Evolutionary conservation across 2,888 invertebrate species (phyloP).

Genomic region (Acanthococcus lagerstroemiae): DNA sequence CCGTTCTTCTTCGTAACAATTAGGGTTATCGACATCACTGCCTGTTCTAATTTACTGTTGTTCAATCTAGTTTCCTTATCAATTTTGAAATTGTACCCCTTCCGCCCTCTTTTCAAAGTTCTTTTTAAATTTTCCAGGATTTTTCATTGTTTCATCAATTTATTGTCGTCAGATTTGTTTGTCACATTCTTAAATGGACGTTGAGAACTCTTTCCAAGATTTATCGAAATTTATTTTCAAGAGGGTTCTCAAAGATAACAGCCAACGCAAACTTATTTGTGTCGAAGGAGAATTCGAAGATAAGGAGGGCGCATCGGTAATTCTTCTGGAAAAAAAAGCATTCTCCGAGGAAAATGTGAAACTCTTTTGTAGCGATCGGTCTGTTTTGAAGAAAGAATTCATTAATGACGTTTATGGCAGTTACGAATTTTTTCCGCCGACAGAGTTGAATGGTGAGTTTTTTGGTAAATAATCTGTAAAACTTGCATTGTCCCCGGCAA

Average conservation of each 20-base stretch:
- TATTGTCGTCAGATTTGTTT: no score
- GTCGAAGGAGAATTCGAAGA: slow-evolving; percentile 56
- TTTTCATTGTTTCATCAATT: no score
- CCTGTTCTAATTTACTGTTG: no score
- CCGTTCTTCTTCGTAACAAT: no score
- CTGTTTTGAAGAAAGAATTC: slow-evolving; percentile 53
- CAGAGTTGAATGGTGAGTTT: slow-evolving; percentile 54
- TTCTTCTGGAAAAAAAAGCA: slow-evolving; percentile 71
- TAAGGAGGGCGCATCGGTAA: slow-evolving; percentile 54
- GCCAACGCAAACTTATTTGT: slow-evolving; percentile 59
- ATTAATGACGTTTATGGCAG: slow-evolving; percentile 78
- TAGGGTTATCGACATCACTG: no score
- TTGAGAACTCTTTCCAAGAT: slow-evolving; percentile 38
- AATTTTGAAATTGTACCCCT: no score
- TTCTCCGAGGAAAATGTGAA: slow-evolving; percentile 57
- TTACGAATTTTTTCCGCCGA: slow-evolving; percentile 50
- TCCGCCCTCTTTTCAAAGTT: no score
- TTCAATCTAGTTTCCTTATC: no score
- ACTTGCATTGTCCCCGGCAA: no score
- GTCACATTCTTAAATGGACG: no score
- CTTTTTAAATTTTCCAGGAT: no score
- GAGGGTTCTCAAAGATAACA: slow-evolving; percentile 60
- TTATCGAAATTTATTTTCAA: slow-evolving; percentile 57
- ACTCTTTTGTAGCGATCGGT: slow-evolving; percentile 48
- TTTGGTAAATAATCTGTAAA: not conserved